Evolutionary conservation across 2,888 invertebrate species (phyloP).

Genomic region (Synanthedon myopaeformis): DNA sequence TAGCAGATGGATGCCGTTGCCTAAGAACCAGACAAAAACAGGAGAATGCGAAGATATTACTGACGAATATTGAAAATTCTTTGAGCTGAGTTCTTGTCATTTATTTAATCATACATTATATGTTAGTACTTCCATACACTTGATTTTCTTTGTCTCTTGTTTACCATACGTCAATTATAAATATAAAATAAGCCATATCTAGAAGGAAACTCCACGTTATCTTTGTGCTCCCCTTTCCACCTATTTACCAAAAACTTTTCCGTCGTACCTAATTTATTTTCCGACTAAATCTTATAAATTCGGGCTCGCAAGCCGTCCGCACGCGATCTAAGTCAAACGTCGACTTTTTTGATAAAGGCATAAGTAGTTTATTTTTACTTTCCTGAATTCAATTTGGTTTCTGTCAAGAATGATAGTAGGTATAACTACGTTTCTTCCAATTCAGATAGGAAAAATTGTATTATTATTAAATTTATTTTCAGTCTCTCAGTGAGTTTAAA

Average conservation of each 20-base stretch:
- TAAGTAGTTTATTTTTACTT: slow-evolving; percentile 19
- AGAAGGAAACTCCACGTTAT: background rate
- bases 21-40: no score
- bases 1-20: no score
- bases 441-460: slow-evolving; percentile 3
- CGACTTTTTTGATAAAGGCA: slow-evolving; percentile 57
- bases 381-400: slow-evolving; percentile 18
- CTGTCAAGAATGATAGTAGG: slow-evolving; percentile 10
- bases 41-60: no score
- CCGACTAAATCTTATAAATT: slow-evolving; percentile 64
- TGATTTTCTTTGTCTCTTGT: no score
- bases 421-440: slow-evolving; percentile 4
- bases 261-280: slow-evolving; percentile 66
- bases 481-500: no score
- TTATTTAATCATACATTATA: no score
- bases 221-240: slow-evolving; percentile 20
- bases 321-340: slow-evolving; percentile 61
- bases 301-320: slow-evolving; percentile 48
- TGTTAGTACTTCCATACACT: no score
- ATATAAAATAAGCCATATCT: background rate
- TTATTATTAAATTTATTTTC: no score
- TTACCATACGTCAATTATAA: no score
- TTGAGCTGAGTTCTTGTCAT: no score
- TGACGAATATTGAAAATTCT: no score
- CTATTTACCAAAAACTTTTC: slow-evolving; percentile 62